Evolutionary conservation across 2,113 vertebrate species (phyloP).

Genomic region (Macquaria ambigua): DNA sequence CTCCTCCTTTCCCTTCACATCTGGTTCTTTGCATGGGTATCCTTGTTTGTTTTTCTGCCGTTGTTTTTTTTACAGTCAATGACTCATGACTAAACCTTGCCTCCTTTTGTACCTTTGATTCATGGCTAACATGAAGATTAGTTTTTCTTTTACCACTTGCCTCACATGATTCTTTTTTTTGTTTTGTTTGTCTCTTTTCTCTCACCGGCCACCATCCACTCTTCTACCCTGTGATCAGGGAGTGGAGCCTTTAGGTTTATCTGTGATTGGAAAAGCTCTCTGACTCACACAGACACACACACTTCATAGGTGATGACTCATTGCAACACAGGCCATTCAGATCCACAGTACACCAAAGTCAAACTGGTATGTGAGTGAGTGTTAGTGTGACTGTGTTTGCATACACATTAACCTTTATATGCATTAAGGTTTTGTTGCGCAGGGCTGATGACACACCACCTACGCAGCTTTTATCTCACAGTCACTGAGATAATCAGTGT

Average conservation of each 20-base stretch:
- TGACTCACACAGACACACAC: conserved; percentile 75
- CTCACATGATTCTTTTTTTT: neutral
- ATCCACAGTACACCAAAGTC: conserved; percentile 54
- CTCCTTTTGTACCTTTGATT: conserved; percentile 48
- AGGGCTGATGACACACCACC: conserved; percentile 56
- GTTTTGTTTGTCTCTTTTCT: conserved; percentile 21
- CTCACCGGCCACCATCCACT: conserved; percentile 7
- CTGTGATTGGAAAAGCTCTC: conserved; percentile 63
- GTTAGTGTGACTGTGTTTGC: conserved; percentile 53
- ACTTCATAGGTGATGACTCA: conserved; percentile 81
- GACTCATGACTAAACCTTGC: conserved; percentile 58
- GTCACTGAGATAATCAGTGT: conserved; percentile 36
- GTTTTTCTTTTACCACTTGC: conserved; percentile 7
- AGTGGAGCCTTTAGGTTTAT: conserved; percentile 71
- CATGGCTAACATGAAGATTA: conserved; percentile 8
- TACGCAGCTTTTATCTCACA: conserved; percentile 56
- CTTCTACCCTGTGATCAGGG: conserved; percentile 46
- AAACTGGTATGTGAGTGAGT: conserved; percentile 47
- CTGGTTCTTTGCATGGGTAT: conserved; percentile 47
- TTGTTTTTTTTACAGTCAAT: conserved; percentile 44
- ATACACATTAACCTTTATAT: conserved; percentile 72
- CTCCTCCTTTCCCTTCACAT: conserved; percentile 42
- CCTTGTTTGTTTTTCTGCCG: conserved; percentile 48
- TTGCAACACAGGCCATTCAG: conserved; percentile 68
- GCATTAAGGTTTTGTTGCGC: conserved; percentile 57